Percentiles rank a stretch among this genome's conserved stretches.
phyloP scores from a whole-genome alignment of 2,888 invertebrate species.

The Drosophila percnosoma region DNA sequence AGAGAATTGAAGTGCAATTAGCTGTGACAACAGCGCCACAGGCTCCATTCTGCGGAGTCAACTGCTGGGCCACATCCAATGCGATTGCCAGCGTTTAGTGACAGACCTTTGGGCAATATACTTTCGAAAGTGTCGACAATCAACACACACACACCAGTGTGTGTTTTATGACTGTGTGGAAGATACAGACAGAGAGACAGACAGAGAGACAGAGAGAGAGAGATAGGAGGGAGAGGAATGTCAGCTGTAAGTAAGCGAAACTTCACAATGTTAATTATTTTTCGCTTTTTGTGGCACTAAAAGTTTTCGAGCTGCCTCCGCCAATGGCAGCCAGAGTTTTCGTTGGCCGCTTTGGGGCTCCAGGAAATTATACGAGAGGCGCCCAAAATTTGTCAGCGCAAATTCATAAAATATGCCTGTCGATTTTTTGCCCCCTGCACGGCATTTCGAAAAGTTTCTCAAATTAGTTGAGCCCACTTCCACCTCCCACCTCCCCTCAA shows the following conservation, averaged over 20 bases:
- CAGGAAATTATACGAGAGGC: slow-evolving; percentile 34
- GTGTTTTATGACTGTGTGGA: not conserved
- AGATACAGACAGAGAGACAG: too few species aligned
- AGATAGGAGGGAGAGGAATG: not conserved
- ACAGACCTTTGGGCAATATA: slow-evolving; percentile 24
- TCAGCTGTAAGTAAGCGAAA: slow-evolving; percentile 18
- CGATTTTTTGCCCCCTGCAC: slow-evolving; percentile 13
- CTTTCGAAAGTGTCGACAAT: slow-evolving; percentile 7
- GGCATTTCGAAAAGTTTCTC: slow-evolving; percentile 38
- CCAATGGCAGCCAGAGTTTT: slow-evolving; percentile 26
- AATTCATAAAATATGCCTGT: slow-evolving; percentile 22
- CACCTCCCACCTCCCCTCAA: not conserved
- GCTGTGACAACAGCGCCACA: slow-evolving; percentile 7
- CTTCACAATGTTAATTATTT: slow-evolving; percentile 48
- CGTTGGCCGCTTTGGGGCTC: slow-evolving; percentile 33
- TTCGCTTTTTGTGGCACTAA: slow-evolving; percentile 16
- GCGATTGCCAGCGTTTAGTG: slow-evolving; percentile 28
- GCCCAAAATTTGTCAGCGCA: slow-evolving; percentile 38
- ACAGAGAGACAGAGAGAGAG: not conserved
- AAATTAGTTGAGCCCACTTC: slow-evolving; percentile 34
- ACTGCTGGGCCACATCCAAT: not conserved
- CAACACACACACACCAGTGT: slow-evolving; percentile 5
- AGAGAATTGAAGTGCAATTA: slow-evolving; percentile 46
- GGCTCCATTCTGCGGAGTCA: not conserved
- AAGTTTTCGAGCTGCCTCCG: slow-evolving; percentile 22